Base-by-base conservation (phyloP, 2,113 vertebrate species). In the Ellobius talpinus region DNA sequence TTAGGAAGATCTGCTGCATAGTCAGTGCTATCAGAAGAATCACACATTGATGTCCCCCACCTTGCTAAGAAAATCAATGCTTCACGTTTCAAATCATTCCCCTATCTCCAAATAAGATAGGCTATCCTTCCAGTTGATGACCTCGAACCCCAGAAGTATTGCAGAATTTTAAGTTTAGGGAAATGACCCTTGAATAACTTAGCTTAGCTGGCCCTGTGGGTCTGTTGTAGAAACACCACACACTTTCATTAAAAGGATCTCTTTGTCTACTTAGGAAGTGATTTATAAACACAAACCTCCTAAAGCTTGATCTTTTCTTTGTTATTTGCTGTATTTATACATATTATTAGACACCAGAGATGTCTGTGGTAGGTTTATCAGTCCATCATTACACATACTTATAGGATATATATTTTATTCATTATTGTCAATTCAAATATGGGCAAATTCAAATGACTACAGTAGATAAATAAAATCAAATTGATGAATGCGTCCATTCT, bases 381-480 rank as follows among this genome's bases (percentile, higher is more conserved):
- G 17, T 55, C n/a, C 7, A 91, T 91, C 5, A 4, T 95, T 79
- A 36, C 42, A 85, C 17, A 92, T 95, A 93, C 92, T 92, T 92
- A 6, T 78, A 23, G 36, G 47, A 93, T 19, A 88, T 77, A 79
- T 68, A 78, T 73, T 65, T 86, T 94, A 94, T 89, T 96, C 92
- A 61, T 88, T 21, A 84, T 3, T 84, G 16, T n/a, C 0, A 3
- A 26, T 31, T 14, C 3, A 85, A 94, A 87, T 23, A 94, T 78
- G 33, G 39, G 17, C 14, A 79, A 82, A 17, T 94, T 91, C 65
- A 79, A 97, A 74, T 92, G 52, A 91, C 42, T 74, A 39, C 4
- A 92, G 23, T 45, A 97, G 82, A 89, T 92, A 95, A 95, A 84
- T 95, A 79, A 93, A 96, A 84, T 87, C 2, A 89, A 87, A 94